These are phyloP conservation scores for Heliconius ethilla DNA, from an alignment of 2,888 invertebrate genomes.

Conservation along the genomic window DNA sequence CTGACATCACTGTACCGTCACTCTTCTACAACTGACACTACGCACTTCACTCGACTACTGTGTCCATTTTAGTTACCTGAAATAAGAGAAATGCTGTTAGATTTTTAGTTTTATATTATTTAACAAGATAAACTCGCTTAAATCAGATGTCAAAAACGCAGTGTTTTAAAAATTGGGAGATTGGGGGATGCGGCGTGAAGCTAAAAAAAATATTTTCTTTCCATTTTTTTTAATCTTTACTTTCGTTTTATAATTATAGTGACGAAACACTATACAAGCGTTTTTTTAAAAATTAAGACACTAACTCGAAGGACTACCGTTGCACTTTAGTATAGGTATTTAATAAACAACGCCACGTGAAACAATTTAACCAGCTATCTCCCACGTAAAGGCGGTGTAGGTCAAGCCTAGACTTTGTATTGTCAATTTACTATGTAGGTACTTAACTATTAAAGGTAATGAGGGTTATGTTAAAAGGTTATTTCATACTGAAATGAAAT, in stretches of 20 bases:
- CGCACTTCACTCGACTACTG: constrained; percentile 39
- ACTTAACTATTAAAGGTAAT: not conserved
- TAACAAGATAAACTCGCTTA: too few species aligned
- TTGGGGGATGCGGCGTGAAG: too few species aligned
- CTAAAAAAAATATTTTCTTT: too few species aligned
- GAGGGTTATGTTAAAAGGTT: not conserved
- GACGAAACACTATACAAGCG: not conserved
- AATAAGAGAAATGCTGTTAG: constrained; percentile 48
- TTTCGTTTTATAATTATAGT: not conserved
- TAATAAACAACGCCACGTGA: not conserved
- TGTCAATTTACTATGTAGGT: constrained; percentile 3
- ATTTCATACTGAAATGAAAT: not conserved
- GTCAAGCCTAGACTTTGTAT: constrained; percentile 6
- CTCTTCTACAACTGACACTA: constrained; percentile 62
- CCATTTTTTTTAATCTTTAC: too few species aligned
- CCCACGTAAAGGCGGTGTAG: constrained; percentile 10
- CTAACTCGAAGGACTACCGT: not conserved
- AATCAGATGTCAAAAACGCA: too few species aligned
- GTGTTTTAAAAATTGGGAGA: too few species aligned
- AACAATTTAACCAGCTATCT: constrained; percentile 17
- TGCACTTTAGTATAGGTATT: not conserved
- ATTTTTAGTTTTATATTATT: too few species aligned
- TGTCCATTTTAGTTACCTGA: constrained; percentile 71
- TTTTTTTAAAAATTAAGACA: not conserved
- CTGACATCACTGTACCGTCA: too few species aligned